Evolutionary conservation across 2,888 invertebrate species (phyloP), one percentile per base, ranked within the genome.

Genomic region (Brachyptera putata): DNA sequence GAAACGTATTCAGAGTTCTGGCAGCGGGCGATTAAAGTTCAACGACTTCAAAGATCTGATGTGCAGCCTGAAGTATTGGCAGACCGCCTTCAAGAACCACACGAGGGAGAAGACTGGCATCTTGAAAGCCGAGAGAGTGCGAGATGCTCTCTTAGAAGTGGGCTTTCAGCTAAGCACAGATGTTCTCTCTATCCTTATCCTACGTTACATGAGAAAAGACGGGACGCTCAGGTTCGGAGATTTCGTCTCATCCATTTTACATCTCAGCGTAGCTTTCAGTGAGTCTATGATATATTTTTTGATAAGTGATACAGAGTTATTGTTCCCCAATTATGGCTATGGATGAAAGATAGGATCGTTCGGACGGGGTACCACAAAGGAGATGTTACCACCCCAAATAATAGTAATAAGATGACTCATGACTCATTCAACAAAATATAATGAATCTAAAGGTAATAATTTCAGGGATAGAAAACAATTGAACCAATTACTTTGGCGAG

Each of bases 21-120:
- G 89, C 58, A 85, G 83, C 26, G 94, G 94, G 0, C 82, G 94
- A 62, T 81, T 95, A 56, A 88, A 87, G 63, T 87, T 93, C 67
- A 80, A 82, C 57, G 91, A 94, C 70, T 95, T 94, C 74, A 93
- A 91, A 73, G 92, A 94, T 70, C 80, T 95, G 64, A 91, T 95
- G 86, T 91, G 90, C 69, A 94, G 92, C 69, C 75, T 95, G 48
- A 94, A 93, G 70, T 85, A 88, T 63, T 94, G 94, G 94, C 94
- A 95, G 71, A 85, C 87, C 21, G 86, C 91, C 1, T 95, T 95
- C 75, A 91, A 91, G 74, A 87, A 86, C 67, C 93, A 95, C 72
- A 89, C 93, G 4, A 87, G 90, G 69, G 93, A 94, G 72, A 93
- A 92, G 73, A 91, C 91, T 61, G 94, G 94, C 1, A 91, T 95